phyloP scores from a whole-genome alignment of 2,888 invertebrate genomes.

The Melieria crassipennis region DNA sequence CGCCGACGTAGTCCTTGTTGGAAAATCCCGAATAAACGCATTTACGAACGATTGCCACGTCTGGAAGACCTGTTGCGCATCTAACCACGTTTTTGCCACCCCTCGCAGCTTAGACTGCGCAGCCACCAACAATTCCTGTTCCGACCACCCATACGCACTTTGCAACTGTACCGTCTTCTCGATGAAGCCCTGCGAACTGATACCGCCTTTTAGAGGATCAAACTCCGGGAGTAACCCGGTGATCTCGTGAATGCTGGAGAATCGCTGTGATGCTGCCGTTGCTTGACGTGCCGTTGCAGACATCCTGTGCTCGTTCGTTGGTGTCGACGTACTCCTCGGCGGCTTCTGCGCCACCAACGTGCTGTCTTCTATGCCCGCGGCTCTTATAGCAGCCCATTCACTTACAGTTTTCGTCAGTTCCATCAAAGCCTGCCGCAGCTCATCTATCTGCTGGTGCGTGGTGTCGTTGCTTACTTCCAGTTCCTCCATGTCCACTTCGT shows the following conservation, averaged over 20 bases:
- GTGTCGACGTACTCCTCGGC: too few species aligned
- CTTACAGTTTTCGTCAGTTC: slow-evolving; percentile 3
- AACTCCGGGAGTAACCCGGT: not conserved
- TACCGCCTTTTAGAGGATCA: slow-evolving; percentile 3
- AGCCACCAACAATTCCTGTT: slow-evolving; percentile 3
- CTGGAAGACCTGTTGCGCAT: not conserved
- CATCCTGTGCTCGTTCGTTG: not conserved
- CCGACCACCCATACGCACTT: slow-evolving; percentile 3
- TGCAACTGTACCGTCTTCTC: not conserved
- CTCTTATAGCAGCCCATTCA: not conserved
- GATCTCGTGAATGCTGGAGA: too few species aligned
- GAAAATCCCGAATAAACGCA: not conserved
- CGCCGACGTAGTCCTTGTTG: not conserved
- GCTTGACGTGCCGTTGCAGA: not conserved
- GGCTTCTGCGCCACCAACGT: not conserved
- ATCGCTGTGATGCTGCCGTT: not conserved
- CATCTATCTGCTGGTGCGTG: not conserved
- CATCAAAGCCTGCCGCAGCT: slow-evolving; percentile 1
- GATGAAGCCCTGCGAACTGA: not conserved
- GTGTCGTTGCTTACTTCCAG: not conserved
- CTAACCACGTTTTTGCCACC: not conserved
- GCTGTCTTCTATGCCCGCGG: not conserved
- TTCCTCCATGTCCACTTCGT: slow-evolving; percentile 7
- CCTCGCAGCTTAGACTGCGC: slow-evolving; percentile 12
- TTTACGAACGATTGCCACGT: not conserved